Base-by-base conservation (phyloP, 2,113 vertebrate genomes). In the Cathartes aura region DNA sequence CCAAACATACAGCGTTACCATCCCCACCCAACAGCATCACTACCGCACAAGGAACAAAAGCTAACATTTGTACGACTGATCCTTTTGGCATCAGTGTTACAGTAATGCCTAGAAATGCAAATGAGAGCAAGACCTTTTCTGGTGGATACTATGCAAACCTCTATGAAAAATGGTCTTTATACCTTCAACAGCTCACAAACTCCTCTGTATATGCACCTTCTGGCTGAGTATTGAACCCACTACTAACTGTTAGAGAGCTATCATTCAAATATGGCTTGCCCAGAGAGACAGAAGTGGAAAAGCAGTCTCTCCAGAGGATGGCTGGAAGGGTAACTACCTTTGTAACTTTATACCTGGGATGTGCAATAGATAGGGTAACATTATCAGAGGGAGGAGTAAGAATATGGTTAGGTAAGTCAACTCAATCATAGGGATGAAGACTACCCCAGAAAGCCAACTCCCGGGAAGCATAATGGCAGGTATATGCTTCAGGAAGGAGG, bases 11-110 rank as follows among this genome's bases (percentile, higher is more conserved):
- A 26, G 48, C 6, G 43, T 11, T 75, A 11, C 50, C 36, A 2
- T 72, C 45, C 38, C 68, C 87, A 55, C 56, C 45, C 83, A 64
- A 7, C 20, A 40, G 40, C 81, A 82, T 52, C 50, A 29, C 23
- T 22, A 9, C 63, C 4, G 0, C 19, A 42, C 24, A 16, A 45
- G 34, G 75, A 82, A 4, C 52, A 81, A 59, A 91, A 92, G 30
- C 6, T n/a, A 4, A 38, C 0, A 0, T 22, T 45, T 10, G 5
- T 24, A 9, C 1, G 0, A 24, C 21, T 34, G 36, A 63, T 84
- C 36, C 52, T 56, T 48, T 23, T 67, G 48, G 24, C 68, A 60
- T 10, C 30, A 16, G 16, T 34, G 40, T 60, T 26, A 13, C 0
- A 0, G 10, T 2, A 27, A 14, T 22, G 34, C 19, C 59, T 27